Conservation (phyloP, 2,888 invertebrate genomes). For the Ectropis crepuscularia region DNA sequence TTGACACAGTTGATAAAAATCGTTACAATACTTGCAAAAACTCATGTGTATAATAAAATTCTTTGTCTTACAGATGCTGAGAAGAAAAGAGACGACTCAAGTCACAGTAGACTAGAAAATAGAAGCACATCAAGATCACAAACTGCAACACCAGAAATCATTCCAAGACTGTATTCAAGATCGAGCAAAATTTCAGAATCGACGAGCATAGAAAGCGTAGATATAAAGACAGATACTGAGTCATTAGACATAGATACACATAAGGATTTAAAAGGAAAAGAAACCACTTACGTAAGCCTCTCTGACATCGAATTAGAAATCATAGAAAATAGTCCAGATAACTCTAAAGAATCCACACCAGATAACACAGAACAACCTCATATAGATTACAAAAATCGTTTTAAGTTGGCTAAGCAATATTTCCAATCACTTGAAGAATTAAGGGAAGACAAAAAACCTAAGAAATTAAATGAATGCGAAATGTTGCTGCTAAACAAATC, state of each 20-base stretch:
- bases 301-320: slow-evolving; percentile 79
- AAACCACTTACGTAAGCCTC: slow-evolving; percentile 65
- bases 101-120: slow-evolving; percentile 23
- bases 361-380: slow-evolving; percentile 57
- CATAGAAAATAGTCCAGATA: slow-evolving; percentile 63
- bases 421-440: slow-evolving; percentile 80
- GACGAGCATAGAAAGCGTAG: slow-evolving; percentile 51
- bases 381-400: slow-evolving; percentile 75
- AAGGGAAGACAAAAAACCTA: slow-evolving; percentile 60
- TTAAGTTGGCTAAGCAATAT: slow-evolving; percentile 77
- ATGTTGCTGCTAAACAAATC: slow-evolving; percentile 62
- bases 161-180: slow-evolving; percentile 44
- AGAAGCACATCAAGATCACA: slow-evolving; percentile 25
- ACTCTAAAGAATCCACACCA: slow-evolving; percentile 58
- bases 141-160: slow-evolving; percentile 22
- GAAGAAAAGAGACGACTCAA: slow-evolving; percentile 38
- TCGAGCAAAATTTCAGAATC: slow-evolving; percentile 50
- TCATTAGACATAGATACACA: slow-evolving; percentile 54
- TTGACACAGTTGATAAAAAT: no score
- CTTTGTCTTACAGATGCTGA: slow-evolving; percentile 57
- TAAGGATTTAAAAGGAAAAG: slow-evolving; percentile 49
- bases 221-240: slow-evolving; percentile 51
- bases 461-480: slow-evolving; percentile 75
- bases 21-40: no score
- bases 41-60: neutral